These are phyloP conservation scores for Catocala nupta DNA, from an alignment of 2,888 invertebrate species.

Conservation along the genomic window DNA sequence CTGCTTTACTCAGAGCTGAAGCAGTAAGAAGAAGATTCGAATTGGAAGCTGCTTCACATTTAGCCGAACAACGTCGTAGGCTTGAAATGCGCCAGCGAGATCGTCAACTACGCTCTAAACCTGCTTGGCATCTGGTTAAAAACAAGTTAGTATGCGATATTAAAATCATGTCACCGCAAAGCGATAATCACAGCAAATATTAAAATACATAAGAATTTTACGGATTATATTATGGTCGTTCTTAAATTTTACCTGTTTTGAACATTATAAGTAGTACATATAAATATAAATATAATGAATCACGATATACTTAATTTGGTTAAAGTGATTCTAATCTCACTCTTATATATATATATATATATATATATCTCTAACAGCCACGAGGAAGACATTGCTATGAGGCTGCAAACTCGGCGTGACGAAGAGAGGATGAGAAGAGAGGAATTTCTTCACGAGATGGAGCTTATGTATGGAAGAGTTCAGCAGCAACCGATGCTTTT, in stretches of 20 bases:
- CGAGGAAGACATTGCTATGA: slow-evolving; percentile 90
- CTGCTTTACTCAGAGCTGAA: slow-evolving; percentile 89
- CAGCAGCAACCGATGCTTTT: slow-evolving; percentile 91
- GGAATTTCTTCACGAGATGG: slow-evolving; percentile 91
- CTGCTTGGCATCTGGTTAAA: slow-evolving; percentile 90
- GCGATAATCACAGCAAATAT: no score
- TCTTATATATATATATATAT: no score
- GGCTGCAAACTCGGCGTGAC: slow-evolving; percentile 89
- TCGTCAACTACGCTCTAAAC: slow-evolving; percentile 88
- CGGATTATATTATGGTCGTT: no score
- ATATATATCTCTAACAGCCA: slow-evolving; percentile 68
- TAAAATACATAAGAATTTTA: no score
- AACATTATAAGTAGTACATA: no score
- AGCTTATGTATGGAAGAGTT: slow-evolving; percentile 90
- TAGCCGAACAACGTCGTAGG: slow-evolving; percentile 88
- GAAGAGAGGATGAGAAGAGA: slow-evolving; percentile 90
- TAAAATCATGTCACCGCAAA: background rate
- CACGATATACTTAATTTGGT: no score
- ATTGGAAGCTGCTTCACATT: slow-evolving; percentile 86
- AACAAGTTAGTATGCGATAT: slow-evolving; percentile 77
- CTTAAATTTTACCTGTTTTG: no score
- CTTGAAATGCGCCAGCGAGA: slow-evolving; percentile 88
- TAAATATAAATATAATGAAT: no score
- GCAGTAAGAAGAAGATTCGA: slow-evolving; percentile 89
- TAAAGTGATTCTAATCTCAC: no score